Percentiles rank a stretch among this genome's conserved stretches.
Evolutionary conservation across 2,797 vertebrate genomes (phyloP).

Genomic region (Acrossocheilus wenchowensis): DNA sequence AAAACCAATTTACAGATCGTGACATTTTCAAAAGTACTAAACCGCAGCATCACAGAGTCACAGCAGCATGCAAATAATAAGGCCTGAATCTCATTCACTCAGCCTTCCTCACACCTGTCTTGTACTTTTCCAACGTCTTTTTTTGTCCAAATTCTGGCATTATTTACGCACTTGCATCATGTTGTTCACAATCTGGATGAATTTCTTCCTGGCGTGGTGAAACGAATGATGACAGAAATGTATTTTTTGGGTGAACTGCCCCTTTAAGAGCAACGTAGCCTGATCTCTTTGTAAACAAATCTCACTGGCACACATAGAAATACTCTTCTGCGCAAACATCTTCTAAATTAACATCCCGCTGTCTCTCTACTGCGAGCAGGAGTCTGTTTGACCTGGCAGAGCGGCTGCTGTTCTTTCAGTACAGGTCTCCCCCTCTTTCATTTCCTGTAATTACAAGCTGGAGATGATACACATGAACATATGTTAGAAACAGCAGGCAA

Average conservation of each 20-base stretch:
- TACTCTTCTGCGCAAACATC: constrained; percentile 13
- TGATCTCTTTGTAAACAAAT: background rate
- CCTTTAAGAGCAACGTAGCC: constrained; percentile 3
- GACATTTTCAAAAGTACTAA: background rate
- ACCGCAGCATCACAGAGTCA: background rate
- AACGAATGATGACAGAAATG: background rate
- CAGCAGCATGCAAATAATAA: constrained; percentile 15
- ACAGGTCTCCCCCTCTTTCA: constrained; percentile 64
- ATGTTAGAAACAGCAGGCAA: background rate
- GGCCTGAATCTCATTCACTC: background rate
- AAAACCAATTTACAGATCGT: constrained; percentile 10
- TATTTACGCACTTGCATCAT: background rate
- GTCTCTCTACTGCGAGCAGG: constrained; percentile 26
- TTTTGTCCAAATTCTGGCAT: background rate
- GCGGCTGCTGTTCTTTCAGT: constrained; percentile 62
- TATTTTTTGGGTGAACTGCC: background rate
- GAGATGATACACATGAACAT: constrained; percentile 57
- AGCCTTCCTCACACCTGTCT: background rate
- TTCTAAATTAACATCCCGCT: constrained; percentile 30
- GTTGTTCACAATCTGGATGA: background rate
- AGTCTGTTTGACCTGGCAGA: constrained; percentile 60
- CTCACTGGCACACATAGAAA: constrained; percentile 31
- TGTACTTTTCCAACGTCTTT: background rate
- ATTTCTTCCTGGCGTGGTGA: background rate
- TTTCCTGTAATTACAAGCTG: constrained; percentile 77